phyloP scores from a whole-genome alignment of 2,797 vertebrate genomes.

The Arctocebus calabarensis region DNA sequence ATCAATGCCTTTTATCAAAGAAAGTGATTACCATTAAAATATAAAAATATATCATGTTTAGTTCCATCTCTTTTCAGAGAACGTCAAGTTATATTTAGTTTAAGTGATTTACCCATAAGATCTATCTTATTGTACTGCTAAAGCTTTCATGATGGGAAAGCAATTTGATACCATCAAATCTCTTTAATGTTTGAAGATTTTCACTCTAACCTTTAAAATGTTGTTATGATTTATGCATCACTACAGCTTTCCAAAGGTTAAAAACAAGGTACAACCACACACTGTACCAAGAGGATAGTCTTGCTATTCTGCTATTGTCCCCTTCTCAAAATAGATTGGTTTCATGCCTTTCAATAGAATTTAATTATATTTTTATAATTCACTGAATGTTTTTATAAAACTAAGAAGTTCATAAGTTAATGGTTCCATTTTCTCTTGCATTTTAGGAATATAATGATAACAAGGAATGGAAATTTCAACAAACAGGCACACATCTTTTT shows the following conservation, averaged over 20 bases:
- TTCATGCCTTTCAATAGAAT: constrained; percentile 24
- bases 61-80: background rate
- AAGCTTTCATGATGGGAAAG: background rate
- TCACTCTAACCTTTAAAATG: constrained; percentile 62
- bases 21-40: constrained; percentile 33
- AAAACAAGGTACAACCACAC: constrained; percentile 48
- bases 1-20: background rate
- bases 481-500: background rate
- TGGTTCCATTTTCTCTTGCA: constrained; percentile 5
- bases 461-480: background rate
- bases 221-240: constrained; percentile 69
- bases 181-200: constrained; percentile 63
- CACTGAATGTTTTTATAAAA: constrained; percentile 11
- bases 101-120: background rate
- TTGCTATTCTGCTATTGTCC: background rate
- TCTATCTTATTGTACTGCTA: constrained; percentile 6
- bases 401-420: constrained; percentile 45
- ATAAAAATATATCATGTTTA: background rate
- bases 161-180: background rate
- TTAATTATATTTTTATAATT: constrained; percentile 68
- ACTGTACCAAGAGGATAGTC: background rate
- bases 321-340: background rate
- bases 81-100: background rate
- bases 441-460: constrained; percentile 28
- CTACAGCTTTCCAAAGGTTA: constrained; percentile 71